Conservation (phyloP, 2,888 invertebrate species). For the Muscina levida region DNA sequence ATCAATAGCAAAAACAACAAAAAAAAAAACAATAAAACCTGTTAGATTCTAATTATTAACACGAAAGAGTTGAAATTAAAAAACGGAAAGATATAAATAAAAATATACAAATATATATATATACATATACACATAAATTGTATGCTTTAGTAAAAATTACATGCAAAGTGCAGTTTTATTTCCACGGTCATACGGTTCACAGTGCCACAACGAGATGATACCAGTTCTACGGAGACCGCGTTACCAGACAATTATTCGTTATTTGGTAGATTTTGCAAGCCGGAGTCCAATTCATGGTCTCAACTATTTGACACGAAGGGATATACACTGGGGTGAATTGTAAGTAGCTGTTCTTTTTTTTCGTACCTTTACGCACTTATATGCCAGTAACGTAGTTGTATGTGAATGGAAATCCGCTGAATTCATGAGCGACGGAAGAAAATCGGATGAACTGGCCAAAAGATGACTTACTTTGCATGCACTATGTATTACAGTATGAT, state of each 20-base stretch:
- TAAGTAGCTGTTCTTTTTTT: too few species aligned
- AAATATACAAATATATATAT: constrained; percentile 28
- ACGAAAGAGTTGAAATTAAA: constrained; percentile 2
- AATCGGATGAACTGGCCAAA: too few species aligned
- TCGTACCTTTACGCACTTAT: too few species aligned
- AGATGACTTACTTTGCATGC: too few species aligned
- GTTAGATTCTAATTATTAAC: constrained; percentile 31
- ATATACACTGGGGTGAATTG: constrained; percentile 57
- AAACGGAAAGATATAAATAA: not conserved
- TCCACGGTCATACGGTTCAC: too few species aligned
- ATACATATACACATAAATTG: constrained; percentile 39
- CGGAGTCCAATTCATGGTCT: constrained; percentile 48
- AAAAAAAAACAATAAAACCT: constrained; percentile 33
- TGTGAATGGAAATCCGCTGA: too few species aligned
- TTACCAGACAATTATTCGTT: constrained; percentile 45
- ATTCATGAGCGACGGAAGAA: too few species aligned
- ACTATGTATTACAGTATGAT: too few species aligned
- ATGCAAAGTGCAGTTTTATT: constrained; percentile 48
- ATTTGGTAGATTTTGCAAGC: constrained; percentile 47
- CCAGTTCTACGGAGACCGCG: constrained; percentile 5
- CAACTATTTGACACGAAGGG: constrained; percentile 43
- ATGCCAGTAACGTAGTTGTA: too few species aligned
- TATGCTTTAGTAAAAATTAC: constrained; percentile 46
- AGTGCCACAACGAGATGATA: not conserved
- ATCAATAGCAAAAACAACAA: too few species aligned